Evolutionary conservation across 2,888 invertebrate species (phyloP).

Genomic region (Ceraclea dissimilis): DNA sequence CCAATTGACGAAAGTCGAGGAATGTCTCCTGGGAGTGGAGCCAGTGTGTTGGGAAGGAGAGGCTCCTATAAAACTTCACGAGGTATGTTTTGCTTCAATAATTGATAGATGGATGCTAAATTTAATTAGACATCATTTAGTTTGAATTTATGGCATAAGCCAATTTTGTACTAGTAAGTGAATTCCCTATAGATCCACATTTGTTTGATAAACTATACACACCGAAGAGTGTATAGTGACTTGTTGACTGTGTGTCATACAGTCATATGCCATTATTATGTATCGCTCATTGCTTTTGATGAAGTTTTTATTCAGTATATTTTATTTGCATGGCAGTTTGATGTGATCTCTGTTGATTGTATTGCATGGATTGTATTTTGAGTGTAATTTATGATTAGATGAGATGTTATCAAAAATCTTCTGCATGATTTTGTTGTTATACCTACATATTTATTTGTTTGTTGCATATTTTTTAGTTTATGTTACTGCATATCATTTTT

Average conservation of each 20-base stretch:
- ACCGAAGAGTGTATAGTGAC: too few relatives aligned
- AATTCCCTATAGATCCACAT: not conserved
- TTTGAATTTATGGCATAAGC: not conserved
- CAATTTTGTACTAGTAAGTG: not conserved
- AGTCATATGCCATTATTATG: too few relatives aligned
- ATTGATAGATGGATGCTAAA: not conserved
- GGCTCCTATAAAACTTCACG: conserved; percentile 83
- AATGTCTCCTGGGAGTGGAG: conserved; percentile 60
- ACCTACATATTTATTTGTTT: too few relatives aligned
- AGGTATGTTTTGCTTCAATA: conserved; percentile 59
- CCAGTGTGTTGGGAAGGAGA: conserved; percentile 66
- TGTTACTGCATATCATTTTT: too few relatives aligned
- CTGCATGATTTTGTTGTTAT: too few relatives aligned
- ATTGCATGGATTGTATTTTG: conserved; percentile 9
- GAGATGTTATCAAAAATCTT: too few relatives aligned
- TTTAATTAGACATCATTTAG: too few relatives aligned
- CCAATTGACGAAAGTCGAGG: conserved; percentile 68
- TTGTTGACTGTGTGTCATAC: too few relatives aligned
- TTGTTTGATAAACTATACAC: too few relatives aligned
- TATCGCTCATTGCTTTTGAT: too few relatives aligned
- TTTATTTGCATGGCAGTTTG: not conserved
- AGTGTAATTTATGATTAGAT: too few relatives aligned
- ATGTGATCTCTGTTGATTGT: conserved; percentile 2
- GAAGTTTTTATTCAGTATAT: not conserved
- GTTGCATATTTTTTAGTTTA: too few relatives aligned